Evolutionary conservation across 2,113 vertebrate genomes (phyloP).

Genomic region (Formicarius rufipectus): DNA sequence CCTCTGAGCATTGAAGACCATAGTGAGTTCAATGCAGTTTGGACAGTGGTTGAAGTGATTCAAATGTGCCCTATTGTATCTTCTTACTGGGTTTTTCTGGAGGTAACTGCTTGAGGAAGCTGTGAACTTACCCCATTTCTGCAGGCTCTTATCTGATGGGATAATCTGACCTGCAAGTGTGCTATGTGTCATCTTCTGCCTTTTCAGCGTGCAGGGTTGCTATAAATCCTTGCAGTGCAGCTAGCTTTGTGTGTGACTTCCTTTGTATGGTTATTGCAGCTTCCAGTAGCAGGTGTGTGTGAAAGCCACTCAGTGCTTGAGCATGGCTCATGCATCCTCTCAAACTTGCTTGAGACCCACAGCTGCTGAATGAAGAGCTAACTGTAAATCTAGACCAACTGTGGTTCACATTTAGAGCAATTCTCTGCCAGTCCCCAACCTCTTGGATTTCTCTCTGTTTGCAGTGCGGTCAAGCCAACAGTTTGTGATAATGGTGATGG

Average conservation of each 20-base stretch:
- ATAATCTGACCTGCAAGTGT: background rate
- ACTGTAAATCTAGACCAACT: background rate
- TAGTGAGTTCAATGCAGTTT: background rate
- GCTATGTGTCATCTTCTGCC: background rate
- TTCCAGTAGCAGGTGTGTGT: background rate
- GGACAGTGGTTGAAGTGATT: background rate
- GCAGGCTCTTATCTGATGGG: background rate
- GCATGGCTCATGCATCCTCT: background rate
- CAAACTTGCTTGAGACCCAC: background rate
- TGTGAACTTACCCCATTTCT: background rate
- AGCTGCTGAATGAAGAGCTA: background rate
- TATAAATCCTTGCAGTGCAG: background rate
- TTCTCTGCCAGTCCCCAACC: background rate
- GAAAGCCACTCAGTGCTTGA: background rate
- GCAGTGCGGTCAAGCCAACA: constrained; percentile 74
- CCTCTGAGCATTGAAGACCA: background rate
- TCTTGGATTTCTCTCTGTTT: background rate
- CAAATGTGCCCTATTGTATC: background rate
- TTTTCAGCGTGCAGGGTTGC: background rate
- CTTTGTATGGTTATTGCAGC: background rate
- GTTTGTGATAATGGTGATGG: constrained; percentile 86
- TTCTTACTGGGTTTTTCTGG: background rate
- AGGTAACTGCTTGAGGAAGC: background rate
- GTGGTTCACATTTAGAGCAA: background rate
- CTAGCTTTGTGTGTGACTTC: constrained; percentile 16